Evolutionary conservation across 2,113 vertebrate genomes (phyloP).

Genomic region (Gymnorhina tibicen): DNA sequence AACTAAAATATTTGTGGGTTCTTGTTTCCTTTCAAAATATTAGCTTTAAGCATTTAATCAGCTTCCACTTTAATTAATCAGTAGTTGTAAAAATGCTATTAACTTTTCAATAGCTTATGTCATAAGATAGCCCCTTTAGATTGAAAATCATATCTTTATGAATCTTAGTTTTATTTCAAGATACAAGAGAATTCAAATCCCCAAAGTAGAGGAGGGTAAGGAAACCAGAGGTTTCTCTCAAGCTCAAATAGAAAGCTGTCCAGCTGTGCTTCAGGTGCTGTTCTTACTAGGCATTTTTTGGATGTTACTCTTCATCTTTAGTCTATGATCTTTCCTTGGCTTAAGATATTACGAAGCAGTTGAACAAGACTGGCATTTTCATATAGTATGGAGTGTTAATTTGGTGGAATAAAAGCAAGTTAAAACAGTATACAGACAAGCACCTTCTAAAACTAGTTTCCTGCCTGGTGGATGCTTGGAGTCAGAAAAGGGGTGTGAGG

Average conservation of each 20-base stretch:
- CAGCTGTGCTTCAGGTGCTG: neutral
- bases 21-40: neutral
- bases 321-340: neutral
- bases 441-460: neutral
- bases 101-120: neutral
- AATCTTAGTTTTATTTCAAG: neutral
- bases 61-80: neutral
- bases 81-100: neutral
- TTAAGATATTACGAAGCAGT: neutral
- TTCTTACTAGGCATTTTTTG: neutral
- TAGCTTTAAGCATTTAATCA: neutral
- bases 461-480: neutral
- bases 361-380: neutral
- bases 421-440: neutral
- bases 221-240: neutral
- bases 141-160: neutral
- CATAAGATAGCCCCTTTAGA: neutral
- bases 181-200: neutral
- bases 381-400: neutral
- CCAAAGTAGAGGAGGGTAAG: neutral
- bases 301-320: neutral
- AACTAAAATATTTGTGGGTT: neutral
- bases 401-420: neutral
- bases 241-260: neutral
- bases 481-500: neutral